Evolutionary conservation across 2,888 invertebrate genomes (phyloP).

Genomic region (Caenorhabditis angaria): DNA sequence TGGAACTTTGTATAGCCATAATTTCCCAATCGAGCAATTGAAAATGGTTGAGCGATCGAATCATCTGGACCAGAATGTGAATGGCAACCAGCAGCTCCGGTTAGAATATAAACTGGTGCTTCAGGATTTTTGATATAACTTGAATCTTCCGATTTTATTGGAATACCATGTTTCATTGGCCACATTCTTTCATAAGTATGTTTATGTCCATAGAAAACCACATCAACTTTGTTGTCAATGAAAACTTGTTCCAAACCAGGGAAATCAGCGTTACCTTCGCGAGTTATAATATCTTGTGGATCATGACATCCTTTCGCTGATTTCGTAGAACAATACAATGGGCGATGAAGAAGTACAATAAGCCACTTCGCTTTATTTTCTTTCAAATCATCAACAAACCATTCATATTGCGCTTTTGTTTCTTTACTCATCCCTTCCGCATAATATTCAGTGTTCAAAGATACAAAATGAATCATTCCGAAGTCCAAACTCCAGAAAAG

Average conservation of each 20-base stretch:
- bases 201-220: constrained; percentile 94
- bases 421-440: constrained; percentile 87
- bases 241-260: constrained; percentile 84
- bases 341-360: constrained; percentile 85
- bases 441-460: constrained; percentile 91
- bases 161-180: constrained; percentile 85
- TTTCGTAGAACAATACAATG: constrained; percentile 87
- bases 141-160: constrained; percentile 13
- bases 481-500: constrained; percentile 78
- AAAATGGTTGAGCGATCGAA: constrained; percentile 37
- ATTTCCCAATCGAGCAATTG: constrained; percentile 33
- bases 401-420: constrained; percentile 73
- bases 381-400: constrained; percentile 64
- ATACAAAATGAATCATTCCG: constrained; percentile 88
- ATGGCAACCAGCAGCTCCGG: constrained; percentile 46
- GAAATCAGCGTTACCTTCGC: constrained; percentile 58
- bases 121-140: constrained; percentile 40
- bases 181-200: constrained; percentile 94
- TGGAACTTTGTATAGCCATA: constrained; percentile 44
- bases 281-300: constrained; percentile 21
- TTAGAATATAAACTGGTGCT: constrained; percentile 48
- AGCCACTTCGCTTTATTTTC: constrained; percentile 80
- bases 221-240: constrained; percentile 86
- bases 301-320: constrained; percentile 23
- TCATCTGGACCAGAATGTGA: constrained; percentile 14